These are phyloP conservation scores for Coronaproctus castanopsis DNA, from an alignment of 2,888 invertebrate genomes.

Conservation along the genomic window DNA sequence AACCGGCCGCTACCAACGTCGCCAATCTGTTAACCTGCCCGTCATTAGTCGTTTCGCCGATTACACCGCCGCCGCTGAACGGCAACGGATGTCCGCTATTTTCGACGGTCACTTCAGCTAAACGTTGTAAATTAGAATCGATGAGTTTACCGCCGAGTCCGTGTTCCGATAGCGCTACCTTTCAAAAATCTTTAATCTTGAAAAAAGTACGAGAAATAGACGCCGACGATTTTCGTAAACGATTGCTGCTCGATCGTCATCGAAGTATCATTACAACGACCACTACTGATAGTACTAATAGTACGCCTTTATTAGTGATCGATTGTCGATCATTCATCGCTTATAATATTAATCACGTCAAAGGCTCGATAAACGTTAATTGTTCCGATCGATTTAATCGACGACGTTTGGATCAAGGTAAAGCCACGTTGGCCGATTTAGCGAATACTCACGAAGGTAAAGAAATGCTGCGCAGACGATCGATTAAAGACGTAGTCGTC, in stretches of 20 bases:
- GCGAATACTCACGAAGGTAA: conserved; percentile 42
- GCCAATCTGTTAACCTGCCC: conserved; percentile 7
- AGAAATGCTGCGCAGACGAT: conserved; percentile 35
- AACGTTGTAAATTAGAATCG: conserved; percentile 35
- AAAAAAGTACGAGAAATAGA: conserved; percentile 27
- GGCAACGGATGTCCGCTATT: conserved; percentile 13
- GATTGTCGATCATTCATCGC: conserved; percentile 36
- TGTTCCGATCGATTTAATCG: conserved; percentile 48
- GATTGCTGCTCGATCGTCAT: conserved; percentile 6
- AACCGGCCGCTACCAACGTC: conserved; percentile 31
- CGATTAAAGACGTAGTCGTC: conserved; percentile 40
- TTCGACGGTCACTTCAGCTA: conserved; percentile 27
- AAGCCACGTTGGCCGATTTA: conserved; percentile 42
- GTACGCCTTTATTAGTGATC: conserved; percentile 16
- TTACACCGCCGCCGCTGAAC: not conserved
- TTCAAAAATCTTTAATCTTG: conserved; percentile 32
- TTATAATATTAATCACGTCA: conserved; percentile 46
- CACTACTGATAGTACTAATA: not conserved
- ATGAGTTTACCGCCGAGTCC: conserved; percentile 31
- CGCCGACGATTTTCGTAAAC: conserved; percentile 12
- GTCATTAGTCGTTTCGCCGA: conserved; percentile 13
- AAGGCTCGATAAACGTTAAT: conserved; percentile 47
- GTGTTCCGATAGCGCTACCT: conserved; percentile 33
- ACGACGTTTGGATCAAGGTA: conserved; percentile 41
- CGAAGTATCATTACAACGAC: not conserved